phyloP scores from a whole-genome alignment of 2,797 vertebrate genomes.

The Enteromius trimaculatus region DNA sequence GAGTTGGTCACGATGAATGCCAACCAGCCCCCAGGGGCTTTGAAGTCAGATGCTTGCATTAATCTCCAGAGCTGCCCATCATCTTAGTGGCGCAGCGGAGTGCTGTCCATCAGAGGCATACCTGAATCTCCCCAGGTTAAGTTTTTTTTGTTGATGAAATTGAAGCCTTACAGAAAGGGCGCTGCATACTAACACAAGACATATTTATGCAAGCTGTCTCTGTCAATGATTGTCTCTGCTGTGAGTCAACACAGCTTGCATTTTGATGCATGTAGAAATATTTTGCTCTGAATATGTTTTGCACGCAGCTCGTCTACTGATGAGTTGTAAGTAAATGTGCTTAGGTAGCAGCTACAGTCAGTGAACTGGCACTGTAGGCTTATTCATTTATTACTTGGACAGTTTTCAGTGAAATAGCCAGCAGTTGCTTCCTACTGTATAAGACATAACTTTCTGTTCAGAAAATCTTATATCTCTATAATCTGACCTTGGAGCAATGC shows the following conservation, averaged over 20 bases:
- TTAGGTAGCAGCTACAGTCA: not conserved
- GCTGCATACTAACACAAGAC: conserved; percentile 11
- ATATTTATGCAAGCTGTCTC: conserved; percentile 10
- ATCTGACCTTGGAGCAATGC: not conserved
- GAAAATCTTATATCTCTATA: not conserved
- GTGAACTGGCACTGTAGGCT: not conserved
- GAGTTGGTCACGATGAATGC: conserved; percentile 53
- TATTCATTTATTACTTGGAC: not conserved
- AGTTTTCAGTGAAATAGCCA: not conserved
- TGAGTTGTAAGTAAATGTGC: conserved; percentile 11
- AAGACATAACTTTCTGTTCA: not conserved
- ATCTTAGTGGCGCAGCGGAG: conserved; percentile 23
- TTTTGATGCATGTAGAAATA: conserved; percentile 31
- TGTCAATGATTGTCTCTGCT: conserved; percentile 16
- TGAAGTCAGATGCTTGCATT: conserved; percentile 56
- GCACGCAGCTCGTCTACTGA: not conserved
- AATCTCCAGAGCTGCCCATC: conserved; percentile 58
- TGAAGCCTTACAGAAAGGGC: conserved; percentile 2
- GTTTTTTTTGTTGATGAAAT: not conserved
- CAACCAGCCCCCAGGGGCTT: conserved; percentile 49
- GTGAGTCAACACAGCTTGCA: conserved; percentile 35
- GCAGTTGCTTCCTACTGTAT: not conserved
- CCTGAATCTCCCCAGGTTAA: not conserved
- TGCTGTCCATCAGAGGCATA: conserved; percentile 35
- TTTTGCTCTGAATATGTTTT: conserved; percentile 13